Conservation (phyloP, 2,888 invertebrate species). For the Julus scanicus region DNA sequence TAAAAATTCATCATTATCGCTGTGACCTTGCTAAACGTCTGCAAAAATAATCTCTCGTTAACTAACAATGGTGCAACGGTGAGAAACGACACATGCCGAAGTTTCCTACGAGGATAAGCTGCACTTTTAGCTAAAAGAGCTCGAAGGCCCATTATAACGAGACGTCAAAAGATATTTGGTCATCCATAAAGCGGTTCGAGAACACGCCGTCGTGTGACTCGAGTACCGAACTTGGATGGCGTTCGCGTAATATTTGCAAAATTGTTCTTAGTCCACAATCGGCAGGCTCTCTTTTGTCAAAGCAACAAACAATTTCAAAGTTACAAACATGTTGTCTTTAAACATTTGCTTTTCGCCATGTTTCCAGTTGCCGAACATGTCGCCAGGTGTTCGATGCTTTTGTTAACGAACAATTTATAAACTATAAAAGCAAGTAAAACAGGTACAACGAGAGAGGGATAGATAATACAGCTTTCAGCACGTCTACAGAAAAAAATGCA, state of each 20-base stretch:
- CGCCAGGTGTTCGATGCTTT: not conserved
- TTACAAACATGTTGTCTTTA: not conserved
- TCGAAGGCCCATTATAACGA: not conserved
- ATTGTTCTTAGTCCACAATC: too few species aligned
- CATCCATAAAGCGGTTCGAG: not conserved
- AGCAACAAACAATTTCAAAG: not conserved
- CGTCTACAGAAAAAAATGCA: constrained; percentile 29
- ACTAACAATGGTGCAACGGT: constrained; percentile 25
- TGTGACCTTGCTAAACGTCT: not conserved
- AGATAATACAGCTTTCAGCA: not conserved
- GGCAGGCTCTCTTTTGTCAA: not conserved
- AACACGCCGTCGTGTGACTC: not conserved
- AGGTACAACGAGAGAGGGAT: not conserved
- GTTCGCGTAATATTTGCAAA: not conserved
- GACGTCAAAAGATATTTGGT: not conserved
- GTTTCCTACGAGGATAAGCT: not conserved
- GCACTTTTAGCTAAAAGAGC: not conserved
- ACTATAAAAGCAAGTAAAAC: not conserved
- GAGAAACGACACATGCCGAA: not conserved
- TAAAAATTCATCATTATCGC: not conserved
- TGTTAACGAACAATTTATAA: not conserved
- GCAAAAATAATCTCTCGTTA: constrained; percentile 1
- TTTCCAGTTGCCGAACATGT: not conserved
- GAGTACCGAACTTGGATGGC: not conserved
- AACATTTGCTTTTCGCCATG: not conserved